phyloP scores from a whole-genome alignment of 1,140 invertebrate species.

The Copidosoma floridanum region DNA sequence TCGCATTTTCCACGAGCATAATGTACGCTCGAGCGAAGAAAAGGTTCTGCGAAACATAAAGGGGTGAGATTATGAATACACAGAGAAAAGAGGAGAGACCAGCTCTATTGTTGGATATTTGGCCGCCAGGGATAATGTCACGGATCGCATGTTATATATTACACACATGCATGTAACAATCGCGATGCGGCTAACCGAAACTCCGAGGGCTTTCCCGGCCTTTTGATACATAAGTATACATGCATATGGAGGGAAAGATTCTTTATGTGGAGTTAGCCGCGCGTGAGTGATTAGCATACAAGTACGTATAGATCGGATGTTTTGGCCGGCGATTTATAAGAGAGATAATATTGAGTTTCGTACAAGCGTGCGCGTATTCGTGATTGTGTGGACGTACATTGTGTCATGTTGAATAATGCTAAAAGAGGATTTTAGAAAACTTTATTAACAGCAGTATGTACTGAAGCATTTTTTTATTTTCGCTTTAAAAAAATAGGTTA shows the following conservation, averaged over 20 bases:
- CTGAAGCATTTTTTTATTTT: too few relatives aligned
- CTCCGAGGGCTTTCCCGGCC: constrained; percentile 31
- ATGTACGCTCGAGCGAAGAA: constrained; percentile 7
- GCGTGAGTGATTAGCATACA: constrained; percentile 54
- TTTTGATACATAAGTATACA: constrained; percentile 18
- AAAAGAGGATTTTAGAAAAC: too few relatives aligned
- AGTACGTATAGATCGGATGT: constrained; percentile 46
- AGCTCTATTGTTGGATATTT: constrained; percentile 5
- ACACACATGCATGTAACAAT: too few relatives aligned
- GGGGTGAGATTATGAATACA: neutral
- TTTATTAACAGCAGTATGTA: too few relatives aligned
- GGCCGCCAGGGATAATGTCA: constrained; percentile 37
- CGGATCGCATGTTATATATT: constrained; percentile 23
- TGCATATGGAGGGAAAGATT: neutral
- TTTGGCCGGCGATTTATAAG: constrained; percentile 43
- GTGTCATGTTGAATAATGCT: too few relatives aligned
- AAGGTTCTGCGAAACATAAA: neutral
- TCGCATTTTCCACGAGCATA: constrained; percentile 15
- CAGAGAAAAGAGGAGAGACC: neutral
- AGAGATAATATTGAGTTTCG: constrained; percentile 41
- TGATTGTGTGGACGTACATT: neutral
- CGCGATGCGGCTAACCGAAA: constrained; percentile 41
- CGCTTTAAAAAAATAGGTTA: too few relatives aligned
- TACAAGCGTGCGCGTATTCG: neutral
- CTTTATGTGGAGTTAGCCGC: constrained; percentile 31